phyloP scores from a whole-genome alignment of 1,140 invertebrate genomes.

The Colletes latitarsis region DNA sequence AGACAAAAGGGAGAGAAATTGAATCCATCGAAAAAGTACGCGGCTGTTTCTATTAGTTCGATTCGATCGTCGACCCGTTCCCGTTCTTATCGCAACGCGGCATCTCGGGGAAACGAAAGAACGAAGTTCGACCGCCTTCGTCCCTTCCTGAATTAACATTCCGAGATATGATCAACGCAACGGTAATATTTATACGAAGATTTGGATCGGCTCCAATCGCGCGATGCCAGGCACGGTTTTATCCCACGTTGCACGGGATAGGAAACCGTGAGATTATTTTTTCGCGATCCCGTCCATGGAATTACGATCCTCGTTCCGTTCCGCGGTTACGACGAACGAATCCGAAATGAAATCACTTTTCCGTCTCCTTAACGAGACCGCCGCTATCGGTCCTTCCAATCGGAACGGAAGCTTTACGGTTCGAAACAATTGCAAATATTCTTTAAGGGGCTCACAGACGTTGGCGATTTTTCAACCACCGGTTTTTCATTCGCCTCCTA shows the following conservation, averaged over 20 bases:
- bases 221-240: not conserved
- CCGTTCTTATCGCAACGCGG: not conserved
- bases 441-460: not conserved
- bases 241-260: not conserved
- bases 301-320: not conserved
- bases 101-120: not conserved
- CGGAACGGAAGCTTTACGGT: too few species aligned
- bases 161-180: constrained; percentile 21
- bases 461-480: constrained; percentile 49
- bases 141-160: constrained; percentile 7
- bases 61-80: not conserved
- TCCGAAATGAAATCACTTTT: constrained; percentile 21
- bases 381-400: too few species aligned
- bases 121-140: not conserved
- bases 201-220: constrained; percentile 33
- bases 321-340: constrained; percentile 3
- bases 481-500: too few species aligned
- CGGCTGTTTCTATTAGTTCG: too few species aligned
- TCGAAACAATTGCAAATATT: too few species aligned
- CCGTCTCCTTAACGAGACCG: not conserved
- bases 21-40: not conserved
- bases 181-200: constrained; percentile 35
- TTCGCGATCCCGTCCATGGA: not conserved
- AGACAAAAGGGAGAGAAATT: not conserved
- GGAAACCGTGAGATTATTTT: constrained; percentile 15